A percentile compares a stretch with the other conserved stretches of the same genome.
Conservation (phyloP, 1,140 invertebrate species). For the Calephelis nemesis region DNA sequence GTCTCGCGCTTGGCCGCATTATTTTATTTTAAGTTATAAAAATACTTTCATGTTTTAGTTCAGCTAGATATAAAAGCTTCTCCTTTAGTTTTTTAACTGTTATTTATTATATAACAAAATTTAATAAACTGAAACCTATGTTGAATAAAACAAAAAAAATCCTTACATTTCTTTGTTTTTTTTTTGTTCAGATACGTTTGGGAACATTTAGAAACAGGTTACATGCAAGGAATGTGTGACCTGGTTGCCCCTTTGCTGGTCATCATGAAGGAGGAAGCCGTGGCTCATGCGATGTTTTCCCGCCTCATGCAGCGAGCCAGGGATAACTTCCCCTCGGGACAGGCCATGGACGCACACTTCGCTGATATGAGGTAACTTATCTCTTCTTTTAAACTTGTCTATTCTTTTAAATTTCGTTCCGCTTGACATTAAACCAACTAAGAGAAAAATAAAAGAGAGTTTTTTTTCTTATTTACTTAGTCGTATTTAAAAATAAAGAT, state of each 20-base stretch:
- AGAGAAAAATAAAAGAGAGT: no score
- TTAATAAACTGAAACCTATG: not conserved
- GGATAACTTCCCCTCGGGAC: conserved; percentile 95
- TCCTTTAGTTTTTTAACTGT: no score
- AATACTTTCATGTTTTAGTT: no score
- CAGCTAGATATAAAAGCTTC: no score
- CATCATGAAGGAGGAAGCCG: conserved; percentile 94
- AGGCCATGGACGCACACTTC: conserved; percentile 96
- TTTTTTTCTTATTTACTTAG: no score
- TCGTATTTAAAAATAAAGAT: no score
- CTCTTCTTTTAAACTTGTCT: no score
- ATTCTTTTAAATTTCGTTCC: no score
- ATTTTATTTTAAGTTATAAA: no score
- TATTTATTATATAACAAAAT: no score
- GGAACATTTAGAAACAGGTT: conserved; percentile 94
- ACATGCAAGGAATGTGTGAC: conserved; percentile 97
- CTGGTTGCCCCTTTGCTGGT: conserved; percentile 95
- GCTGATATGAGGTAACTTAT: conserved; percentile 92
- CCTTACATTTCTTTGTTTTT: not conserved
- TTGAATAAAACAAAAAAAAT: not conserved
- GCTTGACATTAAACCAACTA: no score
- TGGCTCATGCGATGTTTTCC: conserved; percentile 95
- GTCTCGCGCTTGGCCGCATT: no score
- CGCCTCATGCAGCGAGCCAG: conserved; percentile 93
- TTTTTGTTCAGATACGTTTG: conserved; percentile 88